Percentiles rank a stretch among this genome's conserved stretches.
phyloP scores from a whole-genome alignment of 2,888 invertebrate species.

The Trachelus troglodyta region DNA sequence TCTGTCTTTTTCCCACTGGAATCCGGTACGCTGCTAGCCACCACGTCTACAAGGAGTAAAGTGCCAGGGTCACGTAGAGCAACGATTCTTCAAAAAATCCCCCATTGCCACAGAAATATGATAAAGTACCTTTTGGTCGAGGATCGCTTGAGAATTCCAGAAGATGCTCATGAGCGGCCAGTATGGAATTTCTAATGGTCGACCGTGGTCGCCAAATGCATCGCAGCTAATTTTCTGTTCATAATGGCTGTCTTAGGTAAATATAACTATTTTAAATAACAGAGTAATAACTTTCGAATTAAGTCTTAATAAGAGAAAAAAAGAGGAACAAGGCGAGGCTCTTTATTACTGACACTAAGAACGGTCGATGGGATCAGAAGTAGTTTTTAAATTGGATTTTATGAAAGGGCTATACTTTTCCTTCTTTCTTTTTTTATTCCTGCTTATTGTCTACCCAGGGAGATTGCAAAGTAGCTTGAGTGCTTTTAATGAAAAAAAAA shows the following conservation, averaged over 20 bases:
- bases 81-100: not conserved
- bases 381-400: slow-evolving; percentile 46
- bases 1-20: slow-evolving; percentile 17
- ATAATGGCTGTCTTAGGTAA: not conserved
- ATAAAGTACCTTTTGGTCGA: not conserved
- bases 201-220: not conserved
- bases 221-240: not conserved
- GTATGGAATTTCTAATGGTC: not conserved
- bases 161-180: not conserved
- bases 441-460: slow-evolving; percentile 38
- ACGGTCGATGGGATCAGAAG: slow-evolving; percentile 32
- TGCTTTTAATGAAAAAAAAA: slow-evolving; percentile 34
- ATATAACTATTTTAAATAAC: not conserved
- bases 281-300: slow-evolving; percentile 30
- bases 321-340: not conserved
- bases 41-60: not conserved
- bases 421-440: slow-evolving; percentile 8
- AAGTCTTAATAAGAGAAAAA: not conserved
- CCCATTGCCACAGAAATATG: not conserved
- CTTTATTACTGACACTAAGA: slow-evolving; percentile 33
- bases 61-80: not conserved
- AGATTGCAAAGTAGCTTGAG: slow-evolving; percentile 35
- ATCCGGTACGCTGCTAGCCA: slow-evolving; percentile 1
- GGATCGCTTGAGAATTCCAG: not conserved
- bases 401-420: slow-evolving; percentile 30